phyloP scores from a whole-genome alignment of 2,113 vertebrate species.

The Sturnira hondurensis region DNA sequence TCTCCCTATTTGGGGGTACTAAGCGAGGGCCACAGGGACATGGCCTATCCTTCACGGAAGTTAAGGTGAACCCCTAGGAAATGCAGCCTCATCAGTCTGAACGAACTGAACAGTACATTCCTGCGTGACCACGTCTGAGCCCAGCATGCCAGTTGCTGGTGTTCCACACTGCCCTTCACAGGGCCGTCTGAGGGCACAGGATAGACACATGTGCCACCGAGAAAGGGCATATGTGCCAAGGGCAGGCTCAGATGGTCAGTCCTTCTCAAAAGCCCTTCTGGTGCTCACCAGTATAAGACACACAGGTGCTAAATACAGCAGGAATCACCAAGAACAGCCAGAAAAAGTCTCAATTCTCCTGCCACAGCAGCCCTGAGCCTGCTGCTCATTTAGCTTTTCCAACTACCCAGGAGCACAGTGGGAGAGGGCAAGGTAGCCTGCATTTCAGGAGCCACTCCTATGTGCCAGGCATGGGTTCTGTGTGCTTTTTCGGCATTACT shows the following conservation, averaged over 20 bases:
- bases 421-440: not conserved
- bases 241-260: not conserved
- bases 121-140: not conserved
- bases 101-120: not conserved
- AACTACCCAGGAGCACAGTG: not conserved
- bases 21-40: not conserved
- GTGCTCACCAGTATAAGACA: not conserved
- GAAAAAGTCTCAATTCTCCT: not conserved
- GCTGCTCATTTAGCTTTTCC: not conserved
- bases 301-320: fast-evolving
- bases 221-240: not conserved
- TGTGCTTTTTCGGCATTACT: not conserved
- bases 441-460: not conserved
- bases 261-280: not conserved
- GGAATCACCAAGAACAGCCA: not conserved
- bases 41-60: not conserved
- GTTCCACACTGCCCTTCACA: not conserved
- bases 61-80: not conserved
- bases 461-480: not conserved
- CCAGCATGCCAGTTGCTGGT: not conserved
- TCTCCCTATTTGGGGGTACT: not conserved
- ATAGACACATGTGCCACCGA: not conserved
- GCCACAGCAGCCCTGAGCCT: not conserved
- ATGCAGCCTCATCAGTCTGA: not conserved
- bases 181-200: not conserved